phyloP scores from a whole-genome alignment of 1,140 invertebrate genomes.

The Eubasilissa regina region DNA sequence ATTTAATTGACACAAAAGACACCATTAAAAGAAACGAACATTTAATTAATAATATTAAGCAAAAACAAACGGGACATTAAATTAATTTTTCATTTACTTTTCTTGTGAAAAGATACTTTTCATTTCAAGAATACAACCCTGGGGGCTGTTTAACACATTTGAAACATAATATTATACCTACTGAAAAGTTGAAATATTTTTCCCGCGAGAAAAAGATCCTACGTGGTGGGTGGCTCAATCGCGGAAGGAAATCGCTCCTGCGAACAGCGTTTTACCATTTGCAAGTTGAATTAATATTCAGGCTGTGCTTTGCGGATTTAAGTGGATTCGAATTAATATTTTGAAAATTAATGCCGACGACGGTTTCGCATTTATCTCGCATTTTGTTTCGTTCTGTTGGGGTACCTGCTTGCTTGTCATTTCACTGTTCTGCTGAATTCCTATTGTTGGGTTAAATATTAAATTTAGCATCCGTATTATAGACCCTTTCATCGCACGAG shows the following conservation, averaged over 20 bases:
- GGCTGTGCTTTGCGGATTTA: background rate
- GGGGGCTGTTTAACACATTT: background rate
- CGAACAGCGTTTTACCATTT: background rate
- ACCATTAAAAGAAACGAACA: too few relatives aligned
- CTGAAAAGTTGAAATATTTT: background rate
- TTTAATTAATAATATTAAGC: too few relatives aligned
- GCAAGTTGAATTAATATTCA: constrained; percentile 1
- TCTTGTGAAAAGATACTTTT: background rate
- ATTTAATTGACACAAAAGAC: too few relatives aligned
- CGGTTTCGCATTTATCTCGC: background rate
- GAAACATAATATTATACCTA: background rate
- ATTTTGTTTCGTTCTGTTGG: background rate
- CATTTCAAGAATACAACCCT: background rate
- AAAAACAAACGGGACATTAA: too few relatives aligned
- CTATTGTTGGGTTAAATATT: too few relatives aligned
- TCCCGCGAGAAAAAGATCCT: background rate
- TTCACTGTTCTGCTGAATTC: too few relatives aligned
- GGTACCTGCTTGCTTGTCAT: too few relatives aligned
- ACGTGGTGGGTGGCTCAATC: background rate
- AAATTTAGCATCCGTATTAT: too few relatives aligned
- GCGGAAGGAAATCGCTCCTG: background rate
- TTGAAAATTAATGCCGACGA: background rate
- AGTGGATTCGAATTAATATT: constrained; percentile 9
- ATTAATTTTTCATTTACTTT: background rate
- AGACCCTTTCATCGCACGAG: too few relatives aligned